Evolutionary conservation across 2,888 invertebrate genomes (phyloP).

Genomic region (Habroteleia sp.): DNA sequence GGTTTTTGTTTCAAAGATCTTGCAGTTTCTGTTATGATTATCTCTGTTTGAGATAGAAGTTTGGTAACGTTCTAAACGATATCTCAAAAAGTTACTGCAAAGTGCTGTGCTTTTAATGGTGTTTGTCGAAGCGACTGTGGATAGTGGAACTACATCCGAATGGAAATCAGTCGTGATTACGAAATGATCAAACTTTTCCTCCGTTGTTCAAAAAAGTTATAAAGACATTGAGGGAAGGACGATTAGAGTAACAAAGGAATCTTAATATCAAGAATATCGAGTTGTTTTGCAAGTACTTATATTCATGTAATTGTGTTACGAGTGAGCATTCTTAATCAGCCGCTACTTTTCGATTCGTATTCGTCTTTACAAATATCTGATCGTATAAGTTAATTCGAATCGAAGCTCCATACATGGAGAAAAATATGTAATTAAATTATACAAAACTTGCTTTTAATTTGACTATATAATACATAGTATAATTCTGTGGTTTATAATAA

Average conservation of each 20-base stretch:
- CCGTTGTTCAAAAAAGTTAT: conserved; percentile 47
- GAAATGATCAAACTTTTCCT: conserved; percentile 40
- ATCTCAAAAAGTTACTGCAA: conserved; percentile 34
- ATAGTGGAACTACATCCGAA: conserved; percentile 21
- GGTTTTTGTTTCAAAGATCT: conserved; percentile 34
- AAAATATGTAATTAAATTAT: no score
- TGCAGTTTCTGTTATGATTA: conserved; percentile 56
- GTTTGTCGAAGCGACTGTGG: conserved; percentile 5
- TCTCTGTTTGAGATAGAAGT: conserved; percentile 40
- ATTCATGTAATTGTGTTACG: conserved; percentile 65
- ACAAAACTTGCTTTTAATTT: no score
- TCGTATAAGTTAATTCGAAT: conserved; percentile 30
- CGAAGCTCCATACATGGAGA: conserved; percentile 4
- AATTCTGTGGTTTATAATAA: no score
- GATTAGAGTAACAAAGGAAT: conserved; percentile 15
- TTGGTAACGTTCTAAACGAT: conserved; percentile 30
- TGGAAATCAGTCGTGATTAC: conserved; percentile 49
- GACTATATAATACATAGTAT: no score
- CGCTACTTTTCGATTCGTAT: conserved; percentile 51
- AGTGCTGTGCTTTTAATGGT: conserved; percentile 17
- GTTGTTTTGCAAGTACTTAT: conserved; percentile 60
- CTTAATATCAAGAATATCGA: conserved; percentile 19
- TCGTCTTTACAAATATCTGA: conserved; percentile 41
- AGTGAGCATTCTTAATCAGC: conserved; percentile 47
- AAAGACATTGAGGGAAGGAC: conserved; percentile 3